phyloP scores from a whole-genome alignment of 2,113 vertebrate genomes.

The Shinisaurus crocodilurus region DNA sequence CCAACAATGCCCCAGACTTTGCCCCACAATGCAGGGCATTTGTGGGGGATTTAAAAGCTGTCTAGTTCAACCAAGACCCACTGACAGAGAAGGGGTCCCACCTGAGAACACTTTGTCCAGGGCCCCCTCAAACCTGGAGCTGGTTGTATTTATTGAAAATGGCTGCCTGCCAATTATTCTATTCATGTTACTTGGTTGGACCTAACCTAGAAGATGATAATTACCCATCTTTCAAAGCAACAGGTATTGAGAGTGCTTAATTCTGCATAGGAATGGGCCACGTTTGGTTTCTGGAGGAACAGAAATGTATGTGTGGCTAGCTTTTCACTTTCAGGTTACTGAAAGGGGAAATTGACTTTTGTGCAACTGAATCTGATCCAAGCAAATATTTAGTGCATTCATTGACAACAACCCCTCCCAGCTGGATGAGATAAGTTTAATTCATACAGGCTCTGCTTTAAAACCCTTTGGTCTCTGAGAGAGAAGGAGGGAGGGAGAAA shows the following conservation, averaged over 20 bases:
- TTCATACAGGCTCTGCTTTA: background rate
- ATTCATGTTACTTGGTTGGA: rapidly evolving
- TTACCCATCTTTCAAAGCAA: background rate
- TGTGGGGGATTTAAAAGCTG: background rate
- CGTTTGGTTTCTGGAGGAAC: background rate
- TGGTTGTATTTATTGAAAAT: background rate
- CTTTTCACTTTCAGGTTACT: rapidly evolving
- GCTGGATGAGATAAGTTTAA: background rate
- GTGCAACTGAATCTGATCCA: background rate
- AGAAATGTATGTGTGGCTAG: background rate
- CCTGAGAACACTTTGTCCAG: background rate
- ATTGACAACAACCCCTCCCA: constrained; percentile 13
- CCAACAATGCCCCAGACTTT: background rate
- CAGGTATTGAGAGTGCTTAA: background rate
- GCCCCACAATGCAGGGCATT: too few relatives aligned
- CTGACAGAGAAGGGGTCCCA: background rate
- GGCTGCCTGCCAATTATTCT: rapidly evolving
- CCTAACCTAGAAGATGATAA: background rate
- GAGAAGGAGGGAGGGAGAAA: rapidly evolving
- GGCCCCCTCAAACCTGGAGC: background rate
- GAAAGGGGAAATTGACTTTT: background rate
- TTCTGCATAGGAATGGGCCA: rapidly evolving
- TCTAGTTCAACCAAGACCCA: background rate
- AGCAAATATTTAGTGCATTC: constrained; percentile 33
- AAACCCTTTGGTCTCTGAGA: background rate